Percentiles rank a stretch among this genome's conserved stretches.
phyloP scores from a whole-genome alignment of 2,797 vertebrate species.

The Danio albolineatus region DNA sequence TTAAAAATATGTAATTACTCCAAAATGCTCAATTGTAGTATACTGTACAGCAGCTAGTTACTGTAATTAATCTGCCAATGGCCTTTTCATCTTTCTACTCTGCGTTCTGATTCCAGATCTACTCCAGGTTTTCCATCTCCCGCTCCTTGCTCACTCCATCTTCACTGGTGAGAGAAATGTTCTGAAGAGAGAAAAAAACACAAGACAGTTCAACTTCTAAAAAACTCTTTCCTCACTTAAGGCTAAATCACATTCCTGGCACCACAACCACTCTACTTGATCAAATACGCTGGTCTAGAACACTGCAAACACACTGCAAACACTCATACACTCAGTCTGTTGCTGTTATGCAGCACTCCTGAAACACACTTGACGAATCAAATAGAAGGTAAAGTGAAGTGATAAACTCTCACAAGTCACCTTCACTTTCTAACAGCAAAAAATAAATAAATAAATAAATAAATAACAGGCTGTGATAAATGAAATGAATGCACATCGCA shows the following conservation, averaged over 20 bases:
- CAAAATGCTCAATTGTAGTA: not conserved
- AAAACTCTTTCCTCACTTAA: not conserved
- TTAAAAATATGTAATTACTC: not conserved
- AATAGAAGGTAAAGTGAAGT: not conserved
- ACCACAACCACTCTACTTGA: not conserved
- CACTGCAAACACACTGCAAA: not conserved
- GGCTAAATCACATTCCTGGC: constrained; percentile 7
- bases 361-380: not conserved
- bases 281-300: constrained; percentile 10
- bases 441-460: not conserved
- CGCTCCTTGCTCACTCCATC: not conserved
- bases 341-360: not conserved
- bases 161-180: not conserved
- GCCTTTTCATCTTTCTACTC: not conserved
- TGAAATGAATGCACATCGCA: constrained; percentile 5
- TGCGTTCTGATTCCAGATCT: not conserved
- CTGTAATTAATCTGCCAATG: not conserved
- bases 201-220: not conserved
- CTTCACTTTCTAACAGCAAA: not conserved
- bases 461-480: not conserved
- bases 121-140: not conserved
- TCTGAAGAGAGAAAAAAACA: not conserved
- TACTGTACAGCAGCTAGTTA: not conserved
- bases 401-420: not conserved
- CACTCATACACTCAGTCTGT: not conserved